These are phyloP conservation scores for Anadara kagoshimensis DNA, from an alignment of 1,140 invertebrate species.

Conservation along the genomic window DNA sequence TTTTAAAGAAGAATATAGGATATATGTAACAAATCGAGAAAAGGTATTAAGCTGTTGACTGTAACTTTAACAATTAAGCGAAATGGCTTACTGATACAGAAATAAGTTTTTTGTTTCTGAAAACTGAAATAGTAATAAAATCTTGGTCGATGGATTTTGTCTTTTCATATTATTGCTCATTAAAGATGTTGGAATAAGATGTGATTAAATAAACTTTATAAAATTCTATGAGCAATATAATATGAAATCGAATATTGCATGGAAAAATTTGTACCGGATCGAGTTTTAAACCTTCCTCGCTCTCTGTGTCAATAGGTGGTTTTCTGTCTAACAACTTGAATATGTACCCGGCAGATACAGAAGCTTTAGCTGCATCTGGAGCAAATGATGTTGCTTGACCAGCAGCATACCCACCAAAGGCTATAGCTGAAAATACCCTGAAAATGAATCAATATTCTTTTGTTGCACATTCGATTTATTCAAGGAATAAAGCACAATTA, in stretches of 20 bases:
- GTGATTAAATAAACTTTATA: too few species aligned
- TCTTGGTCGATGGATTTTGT: too few species aligned
- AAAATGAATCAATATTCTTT: slow-evolving; percentile 24
- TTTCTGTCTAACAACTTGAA: slow-evolving; percentile 74
- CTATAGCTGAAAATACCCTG: slow-evolving; percentile 88
- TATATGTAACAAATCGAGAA: too few species aligned
- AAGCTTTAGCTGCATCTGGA: slow-evolving; percentile 90
- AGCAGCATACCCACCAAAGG: slow-evolving; percentile 90
- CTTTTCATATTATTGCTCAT: too few species aligned
- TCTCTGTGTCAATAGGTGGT: slow-evolving; percentile 73
- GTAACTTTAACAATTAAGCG: too few species aligned
- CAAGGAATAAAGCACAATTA: neutral
- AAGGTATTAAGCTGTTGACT: too few species aligned
- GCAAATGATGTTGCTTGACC: slow-evolving; percentile 90
- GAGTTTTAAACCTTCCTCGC: slow-evolving; percentile 60
- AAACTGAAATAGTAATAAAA: too few species aligned
- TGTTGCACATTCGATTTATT: neutral
- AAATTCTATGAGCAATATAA: too few species aligned
- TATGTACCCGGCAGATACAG: slow-evolving; percentile 81
- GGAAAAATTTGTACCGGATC: neutral
- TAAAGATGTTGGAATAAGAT: too few species aligned
- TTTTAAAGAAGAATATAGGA: too few species aligned
- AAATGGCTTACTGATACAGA: too few species aligned
- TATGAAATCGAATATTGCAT: neutral
- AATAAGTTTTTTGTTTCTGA: too few species aligned